Conservation (phyloP, 2,113 vertebrate species). For the Chinchilla lanigera region DNA sequence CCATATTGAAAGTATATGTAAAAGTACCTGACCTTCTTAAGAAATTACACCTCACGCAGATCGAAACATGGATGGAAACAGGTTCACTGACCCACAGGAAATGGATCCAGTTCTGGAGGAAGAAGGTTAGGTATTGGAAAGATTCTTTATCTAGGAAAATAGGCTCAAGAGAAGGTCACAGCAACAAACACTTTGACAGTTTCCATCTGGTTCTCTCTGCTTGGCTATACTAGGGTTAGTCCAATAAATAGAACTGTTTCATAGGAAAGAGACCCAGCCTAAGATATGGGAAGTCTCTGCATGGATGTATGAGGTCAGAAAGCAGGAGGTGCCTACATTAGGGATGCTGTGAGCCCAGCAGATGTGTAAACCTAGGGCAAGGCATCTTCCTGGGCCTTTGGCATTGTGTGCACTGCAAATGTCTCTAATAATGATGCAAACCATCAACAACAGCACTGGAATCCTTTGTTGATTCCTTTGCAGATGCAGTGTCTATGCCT, state of each 20-base stretch:
- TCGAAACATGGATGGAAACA: neutral
- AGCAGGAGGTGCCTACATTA: too few species aligned
- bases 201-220: neutral
- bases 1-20: neutral
- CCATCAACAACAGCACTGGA: too few species aligned
- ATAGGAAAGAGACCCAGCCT: neutral
- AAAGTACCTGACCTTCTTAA: neutral
- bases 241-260: neutral
- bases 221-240: too few species aligned
- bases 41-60: neutral
- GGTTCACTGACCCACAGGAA: neutral
- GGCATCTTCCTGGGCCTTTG: neutral
- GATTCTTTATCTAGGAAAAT: neutral
- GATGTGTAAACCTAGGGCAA: rapidly evolving
- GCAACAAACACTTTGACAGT: neutral
- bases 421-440: neutral
- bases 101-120: neutral
- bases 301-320: neutral
- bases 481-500: rapidly evolving
- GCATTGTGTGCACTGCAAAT: rapidly evolving
- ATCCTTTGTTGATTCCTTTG: neutral
- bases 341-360: too few species aligned
- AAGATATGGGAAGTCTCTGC: rapidly evolving
- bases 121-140: neutral
- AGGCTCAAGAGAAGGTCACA: neutral